Percentiles rank a stretch among this genome's conserved stretches.
phyloP scores from a whole-genome alignment of 2,888 invertebrate species.

The Mythimna pallens region DNA sequence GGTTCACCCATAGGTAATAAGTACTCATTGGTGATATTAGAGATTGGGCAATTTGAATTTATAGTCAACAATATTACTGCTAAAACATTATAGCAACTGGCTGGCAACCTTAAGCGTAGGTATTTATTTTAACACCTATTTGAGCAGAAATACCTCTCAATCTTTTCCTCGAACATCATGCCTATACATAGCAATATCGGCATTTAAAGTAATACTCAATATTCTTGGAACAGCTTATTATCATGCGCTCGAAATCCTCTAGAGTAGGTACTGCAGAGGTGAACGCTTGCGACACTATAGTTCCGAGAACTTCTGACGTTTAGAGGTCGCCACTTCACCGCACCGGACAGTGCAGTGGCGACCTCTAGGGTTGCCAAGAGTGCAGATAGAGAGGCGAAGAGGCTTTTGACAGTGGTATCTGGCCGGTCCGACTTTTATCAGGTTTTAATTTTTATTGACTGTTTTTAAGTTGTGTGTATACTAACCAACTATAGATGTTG shows the following conservation, averaged over 20 bases:
- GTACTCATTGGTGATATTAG: not conserved
- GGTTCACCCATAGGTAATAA: too few relatives aligned
- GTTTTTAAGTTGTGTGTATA: too few relatives aligned
- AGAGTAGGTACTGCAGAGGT: constrained; percentile 42
- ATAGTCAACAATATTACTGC: not conserved
- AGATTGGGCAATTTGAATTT: not conserved
- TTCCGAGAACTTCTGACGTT: constrained; percentile 64
- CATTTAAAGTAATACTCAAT: constrained; percentile 51
- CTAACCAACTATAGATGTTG: too few relatives aligned
- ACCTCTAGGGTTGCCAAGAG: constrained; percentile 1
- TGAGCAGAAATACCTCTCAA: constrained; percentile 22
- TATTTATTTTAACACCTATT: constrained; percentile 6
- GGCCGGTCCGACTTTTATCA: not conserved
- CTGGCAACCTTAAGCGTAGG: not conserved
- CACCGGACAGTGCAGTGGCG: not conserved
- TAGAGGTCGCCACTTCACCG: constrained; percentile 58
- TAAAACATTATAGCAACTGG: not conserved
- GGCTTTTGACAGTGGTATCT: not conserved
- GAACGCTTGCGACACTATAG: constrained; percentile 59
- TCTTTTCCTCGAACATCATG: constrained; percentile 39
- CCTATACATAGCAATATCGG: constrained; percentile 50
- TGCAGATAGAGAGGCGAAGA: not conserved
- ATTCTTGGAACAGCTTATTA: constrained; percentile 61
- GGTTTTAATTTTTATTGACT: too few relatives aligned
- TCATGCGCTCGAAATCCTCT: constrained; percentile 48